Percentiles rank a stretch among this genome's conserved stretches.
phyloP scores from a whole-genome alignment of 2,888 invertebrate species.

The Chrysolina oricalcia region DNA sequence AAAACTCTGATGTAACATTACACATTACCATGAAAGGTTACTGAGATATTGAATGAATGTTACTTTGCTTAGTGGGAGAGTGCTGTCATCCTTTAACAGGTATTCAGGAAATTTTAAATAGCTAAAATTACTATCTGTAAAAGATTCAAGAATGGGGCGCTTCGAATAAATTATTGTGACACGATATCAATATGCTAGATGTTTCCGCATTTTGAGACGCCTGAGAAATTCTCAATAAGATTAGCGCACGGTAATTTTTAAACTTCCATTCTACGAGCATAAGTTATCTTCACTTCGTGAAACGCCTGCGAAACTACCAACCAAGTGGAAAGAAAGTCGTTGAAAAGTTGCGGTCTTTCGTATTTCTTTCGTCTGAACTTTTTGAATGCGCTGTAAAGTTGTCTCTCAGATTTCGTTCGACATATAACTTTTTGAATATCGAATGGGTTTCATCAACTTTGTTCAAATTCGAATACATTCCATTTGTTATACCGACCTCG shows the following conservation, averaged over 20 bases:
- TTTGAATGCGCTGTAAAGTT: conserved; percentile 33
- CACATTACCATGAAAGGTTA: no score
- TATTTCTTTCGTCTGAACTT: conserved; percentile 38
- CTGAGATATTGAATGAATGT: no score
- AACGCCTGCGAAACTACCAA: conserved; percentile 14
- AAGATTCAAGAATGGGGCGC: neutral
- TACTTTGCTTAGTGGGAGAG: no score
- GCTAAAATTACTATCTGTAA: neutral
- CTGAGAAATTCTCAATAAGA: neutral
- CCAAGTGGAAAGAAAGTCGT: conserved; percentile 34
- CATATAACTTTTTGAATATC: conserved; percentile 51
- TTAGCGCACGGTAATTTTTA: conserved; percentile 1
- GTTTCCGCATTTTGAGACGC: neutral
- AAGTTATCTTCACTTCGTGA: conserved; percentile 7
- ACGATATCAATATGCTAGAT: neutral
- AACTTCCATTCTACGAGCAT: conserved; percentile 5
- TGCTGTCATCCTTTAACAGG: no score
- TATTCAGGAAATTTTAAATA: no score
- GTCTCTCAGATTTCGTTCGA: conserved; percentile 4
- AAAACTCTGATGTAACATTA: no score
- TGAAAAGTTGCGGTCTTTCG: conserved; percentile 46
- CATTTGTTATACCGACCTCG: conserved; percentile 39
- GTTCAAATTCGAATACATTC: conserved; percentile 55
- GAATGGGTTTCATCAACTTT: conserved; percentile 49
- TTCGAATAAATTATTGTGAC: neutral